Base-by-base conservation (phyloP, 2,888 invertebrate species). In the Volucella inflata region DNA sequence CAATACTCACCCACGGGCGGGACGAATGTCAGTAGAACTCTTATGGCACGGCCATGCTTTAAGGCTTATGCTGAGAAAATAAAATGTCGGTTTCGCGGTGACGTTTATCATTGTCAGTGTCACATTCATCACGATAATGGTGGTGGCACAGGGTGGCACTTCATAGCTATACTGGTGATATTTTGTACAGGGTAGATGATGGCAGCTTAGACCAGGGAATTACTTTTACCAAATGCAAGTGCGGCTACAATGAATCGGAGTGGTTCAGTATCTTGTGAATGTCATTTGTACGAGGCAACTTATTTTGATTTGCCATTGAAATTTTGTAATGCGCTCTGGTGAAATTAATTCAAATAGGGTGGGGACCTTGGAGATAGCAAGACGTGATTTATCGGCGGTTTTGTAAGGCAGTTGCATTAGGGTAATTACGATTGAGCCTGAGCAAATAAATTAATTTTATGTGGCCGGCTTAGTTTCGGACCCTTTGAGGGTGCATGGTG, bases 61-160 rank as follows among this genome's bases (percentile, higher is more conserved):
- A 48, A 51, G 65, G 68, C 67, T 71, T 71, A 64, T 74, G 78
- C 40, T 55, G 38, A 30, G 72, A 74, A 75, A 80, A 80, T 40
- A 70, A 74, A 84, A 84, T 65, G 75, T 72, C 44, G 55, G 76
- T 68, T 77, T 76, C 76, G 85, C 76, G 85, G 81, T 85, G 71
- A 72, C 67, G 85, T 85, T 85, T 85, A 81, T 85, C 85, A 85
- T 76, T 81, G 81, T 85, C 85, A 85, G 64, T 68, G 76, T 53
- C 81, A 77, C 81, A 85, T 85, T 81, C 76, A 81, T 85, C 85
- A 85, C 60, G 71, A 71, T 85, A 85, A 85, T 85, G 85, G 65
- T 65, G 71, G 46, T 78, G 44, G 70, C 51, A 59, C 65, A 17
- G 6, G 30, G 30, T 53, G 6, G 11, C 16, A 14, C 8, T n/a